Evolutionary conservation across 2,113 vertebrate genomes (phyloP).

Genomic region (Anarrhichthys ocellatus): DNA sequence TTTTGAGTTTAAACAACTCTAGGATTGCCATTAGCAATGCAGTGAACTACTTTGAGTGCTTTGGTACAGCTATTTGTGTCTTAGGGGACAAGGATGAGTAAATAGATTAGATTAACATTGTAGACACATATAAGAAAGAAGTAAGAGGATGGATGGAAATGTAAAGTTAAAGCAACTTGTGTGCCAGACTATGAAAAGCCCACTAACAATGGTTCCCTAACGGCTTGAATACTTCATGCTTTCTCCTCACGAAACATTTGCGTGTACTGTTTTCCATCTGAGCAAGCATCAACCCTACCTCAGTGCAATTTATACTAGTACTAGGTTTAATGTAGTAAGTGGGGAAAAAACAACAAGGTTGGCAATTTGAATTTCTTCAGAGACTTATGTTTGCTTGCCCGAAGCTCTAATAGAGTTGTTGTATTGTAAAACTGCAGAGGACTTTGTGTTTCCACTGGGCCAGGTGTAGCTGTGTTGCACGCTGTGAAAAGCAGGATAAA

Average conservation of each 20-base stretch:
- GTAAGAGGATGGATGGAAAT: background rate
- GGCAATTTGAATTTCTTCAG: slow-evolving; percentile 17
- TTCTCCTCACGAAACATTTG: slow-evolving; percentile 22
- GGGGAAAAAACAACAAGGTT: slow-evolving; percentile 5
- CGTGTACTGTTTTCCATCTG: slow-evolving; percentile 42
- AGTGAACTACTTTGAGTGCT: background rate
- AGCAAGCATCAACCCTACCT: slow-evolving; percentile 5
- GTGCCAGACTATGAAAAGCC: slow-evolving; percentile 5
- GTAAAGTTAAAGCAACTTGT: background rate
- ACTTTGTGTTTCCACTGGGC: background rate
- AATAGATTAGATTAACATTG: background rate
- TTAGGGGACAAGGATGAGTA: background rate
- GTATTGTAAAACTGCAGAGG: background rate
- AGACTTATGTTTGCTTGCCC: slow-evolving; percentile 7
- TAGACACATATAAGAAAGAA: background rate
- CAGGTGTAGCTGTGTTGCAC: background rate
- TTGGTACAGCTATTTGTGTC: background rate
- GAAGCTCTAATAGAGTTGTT: slow-evolving; percentile 1
- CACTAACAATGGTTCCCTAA: slow-evolving; percentile 16
- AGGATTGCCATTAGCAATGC: background rate
- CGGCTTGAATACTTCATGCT: slow-evolving; percentile 49
- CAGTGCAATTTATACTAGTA: background rate
- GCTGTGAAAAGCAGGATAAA: background rate
- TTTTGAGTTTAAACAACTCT: slow-evolving; percentile 19
- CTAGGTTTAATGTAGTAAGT: background rate